Percentiles rank a stretch among this genome's conserved stretches.
phyloP scores from a whole-genome alignment of 1,140 invertebrate genomes.

The Trissolcus basalis region DNA sequence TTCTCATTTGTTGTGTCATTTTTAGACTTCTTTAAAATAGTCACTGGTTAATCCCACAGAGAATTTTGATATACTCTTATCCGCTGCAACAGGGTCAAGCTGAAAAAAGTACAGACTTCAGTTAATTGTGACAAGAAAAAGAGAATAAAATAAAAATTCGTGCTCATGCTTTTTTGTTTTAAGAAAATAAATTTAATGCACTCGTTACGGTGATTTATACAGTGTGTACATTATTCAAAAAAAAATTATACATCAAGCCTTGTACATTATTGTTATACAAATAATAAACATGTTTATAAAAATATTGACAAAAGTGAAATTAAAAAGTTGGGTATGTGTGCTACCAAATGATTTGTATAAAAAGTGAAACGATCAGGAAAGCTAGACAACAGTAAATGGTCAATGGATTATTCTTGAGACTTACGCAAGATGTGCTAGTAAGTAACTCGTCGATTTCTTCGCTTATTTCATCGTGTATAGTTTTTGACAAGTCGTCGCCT shows the following conservation, averaged over 20 bases:
- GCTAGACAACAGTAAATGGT: constrained; percentile 4
- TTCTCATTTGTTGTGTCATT: constrained; percentile 36
- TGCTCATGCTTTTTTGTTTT: neutral
- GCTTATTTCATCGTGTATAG: constrained; percentile 68
- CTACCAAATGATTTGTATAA: neutral
- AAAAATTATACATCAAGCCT: no score
- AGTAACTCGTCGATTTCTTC: constrained; percentile 73
- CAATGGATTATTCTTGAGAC: constrained; percentile 43
- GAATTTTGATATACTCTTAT: constrained; percentile 71
- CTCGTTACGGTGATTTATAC: no score
- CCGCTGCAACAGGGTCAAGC: constrained; percentile 68
- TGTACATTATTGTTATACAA: no score
- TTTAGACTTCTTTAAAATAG: constrained; percentile 67
- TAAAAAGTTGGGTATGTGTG: neutral
- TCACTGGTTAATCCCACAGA: constrained; percentile 64
- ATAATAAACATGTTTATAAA: no score
- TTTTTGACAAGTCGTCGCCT: constrained; percentile 64
- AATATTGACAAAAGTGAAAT: no score
- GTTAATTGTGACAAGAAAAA: neutral
- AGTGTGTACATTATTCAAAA: no score
- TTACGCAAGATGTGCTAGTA: constrained; percentile 72
- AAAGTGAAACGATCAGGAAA: constrained; percentile 9
- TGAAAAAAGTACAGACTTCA: constrained; percentile 56
- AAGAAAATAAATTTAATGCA: neutral
- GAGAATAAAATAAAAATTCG: neutral